phyloP scores from a whole-genome alignment of 2,113 vertebrate species.

The Passer montanus region DNA sequence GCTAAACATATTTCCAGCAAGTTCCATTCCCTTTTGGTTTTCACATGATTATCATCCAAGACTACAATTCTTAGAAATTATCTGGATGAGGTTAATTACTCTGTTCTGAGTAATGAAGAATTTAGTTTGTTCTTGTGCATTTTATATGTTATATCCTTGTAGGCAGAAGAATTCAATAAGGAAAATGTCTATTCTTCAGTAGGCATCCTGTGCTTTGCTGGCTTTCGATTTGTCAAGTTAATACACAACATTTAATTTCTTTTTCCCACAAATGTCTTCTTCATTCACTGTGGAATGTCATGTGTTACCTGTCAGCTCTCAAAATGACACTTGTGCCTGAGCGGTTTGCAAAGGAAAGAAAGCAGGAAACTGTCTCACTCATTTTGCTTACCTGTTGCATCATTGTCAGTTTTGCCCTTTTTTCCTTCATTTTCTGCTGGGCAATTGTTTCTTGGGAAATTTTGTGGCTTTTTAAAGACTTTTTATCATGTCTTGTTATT shows the following conservation, averaged over 20 bases:
- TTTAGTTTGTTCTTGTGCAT: neutral
- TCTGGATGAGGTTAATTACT: neutral
- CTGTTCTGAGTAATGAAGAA: neutral
- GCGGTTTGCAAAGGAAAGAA: neutral
- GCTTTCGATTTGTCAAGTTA: neutral
- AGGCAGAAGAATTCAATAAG: neutral
- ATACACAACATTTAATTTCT: neutral
- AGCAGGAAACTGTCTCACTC: neutral
- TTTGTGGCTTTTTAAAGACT: neutral
- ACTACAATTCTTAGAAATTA: neutral
- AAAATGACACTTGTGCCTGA: neutral
- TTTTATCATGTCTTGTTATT: neutral
- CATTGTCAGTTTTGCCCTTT: neutral
- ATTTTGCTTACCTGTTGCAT: neutral
- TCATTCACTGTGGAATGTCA: neutral
- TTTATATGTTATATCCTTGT: neutral
- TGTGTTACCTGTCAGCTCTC: neutral
- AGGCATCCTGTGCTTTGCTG: neutral
- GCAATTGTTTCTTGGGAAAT: conserved; percentile 1
- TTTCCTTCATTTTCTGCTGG: neutral
- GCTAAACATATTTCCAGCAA: neutral
- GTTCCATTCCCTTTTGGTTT: neutral
- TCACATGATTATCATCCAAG: neutral
- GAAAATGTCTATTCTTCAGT: neutral
- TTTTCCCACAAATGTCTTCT: neutral